These are phyloP conservation scores for Aptenodytes patagonicus DNA, from an alignment of 2,113 vertebrate genomes.

Conservation along the genomic window DNA sequence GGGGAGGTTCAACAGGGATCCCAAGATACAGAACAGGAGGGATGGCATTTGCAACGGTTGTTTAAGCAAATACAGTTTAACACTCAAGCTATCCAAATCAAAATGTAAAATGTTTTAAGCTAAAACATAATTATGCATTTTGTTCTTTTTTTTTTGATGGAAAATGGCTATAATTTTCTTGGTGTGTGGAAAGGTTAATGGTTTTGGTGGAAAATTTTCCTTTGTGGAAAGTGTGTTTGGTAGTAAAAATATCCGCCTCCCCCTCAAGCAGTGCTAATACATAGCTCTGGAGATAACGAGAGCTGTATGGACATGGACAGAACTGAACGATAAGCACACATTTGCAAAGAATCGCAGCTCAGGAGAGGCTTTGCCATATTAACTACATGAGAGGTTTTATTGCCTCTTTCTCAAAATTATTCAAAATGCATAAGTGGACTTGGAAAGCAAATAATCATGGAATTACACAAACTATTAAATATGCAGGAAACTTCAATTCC, in stretches of 20 bases:
- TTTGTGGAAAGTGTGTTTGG: not conserved
- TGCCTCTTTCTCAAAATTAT: not conserved
- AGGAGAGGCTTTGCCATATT: not conserved
- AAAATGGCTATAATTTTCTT: not conserved
- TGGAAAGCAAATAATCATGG: not conserved
- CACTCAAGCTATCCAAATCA: not conserved
- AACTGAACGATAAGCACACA: not conserved
- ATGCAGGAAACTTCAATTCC: not conserved
- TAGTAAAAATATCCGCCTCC: not conserved
- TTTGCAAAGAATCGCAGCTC: not conserved
- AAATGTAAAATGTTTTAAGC: not conserved
- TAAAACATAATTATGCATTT: not conserved
- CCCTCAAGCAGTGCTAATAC: not conserved
- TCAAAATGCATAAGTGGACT: not conserved
- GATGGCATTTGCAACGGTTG: not conserved
- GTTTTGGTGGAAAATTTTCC: not conserved
- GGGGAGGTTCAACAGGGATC: not conserved
- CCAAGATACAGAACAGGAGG: fast-evolving
- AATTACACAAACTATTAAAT: not conserved
- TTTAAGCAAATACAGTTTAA: not conserved
- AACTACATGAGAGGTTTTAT: not conserved
- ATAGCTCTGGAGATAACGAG: not conserved
- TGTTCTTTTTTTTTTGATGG: not conserved
- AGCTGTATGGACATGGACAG: not conserved
- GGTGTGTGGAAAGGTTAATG: not conserved